These are phyloP conservation scores for Ornithoptera priamus DNA, from an alignment of 2,888 invertebrate genomes.

Conservation along the genomic window DNA sequence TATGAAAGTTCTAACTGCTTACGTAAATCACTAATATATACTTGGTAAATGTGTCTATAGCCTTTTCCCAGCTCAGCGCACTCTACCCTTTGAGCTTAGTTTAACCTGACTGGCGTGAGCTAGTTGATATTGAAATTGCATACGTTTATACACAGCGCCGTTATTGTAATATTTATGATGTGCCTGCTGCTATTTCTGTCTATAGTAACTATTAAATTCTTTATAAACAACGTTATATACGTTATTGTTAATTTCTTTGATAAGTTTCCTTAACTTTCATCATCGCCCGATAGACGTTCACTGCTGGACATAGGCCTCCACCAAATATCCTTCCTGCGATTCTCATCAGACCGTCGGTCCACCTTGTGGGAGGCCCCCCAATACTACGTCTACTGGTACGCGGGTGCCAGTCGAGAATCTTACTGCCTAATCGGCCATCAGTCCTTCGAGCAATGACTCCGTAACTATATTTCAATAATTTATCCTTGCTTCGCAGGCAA, in stretches of 20 bases:
- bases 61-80: not conserved
- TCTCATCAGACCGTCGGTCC: too few species aligned
- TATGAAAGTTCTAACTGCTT: not conserved
- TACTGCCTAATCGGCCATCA: too few species aligned
- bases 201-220: not conserved
- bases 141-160: not conserved
- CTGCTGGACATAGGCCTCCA: too few species aligned
- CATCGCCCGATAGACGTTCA: too few species aligned
- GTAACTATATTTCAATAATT: too few species aligned
- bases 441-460: too few species aligned
- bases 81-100: not conserved
- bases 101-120: constrained; percentile 3
- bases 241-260: not conserved
- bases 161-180: not conserved
- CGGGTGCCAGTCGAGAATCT: too few species aligned
- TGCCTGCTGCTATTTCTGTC: not conserved
- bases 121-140: constrained; percentile 5
- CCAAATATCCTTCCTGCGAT: too few species aligned
- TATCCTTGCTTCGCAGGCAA: constrained; percentile 78
- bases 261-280: not conserved
- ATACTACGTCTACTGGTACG: too few species aligned
- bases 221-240: not conserved
- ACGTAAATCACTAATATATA: not conserved
- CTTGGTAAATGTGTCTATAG: not conserved
- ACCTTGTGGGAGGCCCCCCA: too few species aligned